Evolutionary conservation across 2,113 vertebrate genomes (phyloP).

Genomic region (Perccottus glenii): DNA sequence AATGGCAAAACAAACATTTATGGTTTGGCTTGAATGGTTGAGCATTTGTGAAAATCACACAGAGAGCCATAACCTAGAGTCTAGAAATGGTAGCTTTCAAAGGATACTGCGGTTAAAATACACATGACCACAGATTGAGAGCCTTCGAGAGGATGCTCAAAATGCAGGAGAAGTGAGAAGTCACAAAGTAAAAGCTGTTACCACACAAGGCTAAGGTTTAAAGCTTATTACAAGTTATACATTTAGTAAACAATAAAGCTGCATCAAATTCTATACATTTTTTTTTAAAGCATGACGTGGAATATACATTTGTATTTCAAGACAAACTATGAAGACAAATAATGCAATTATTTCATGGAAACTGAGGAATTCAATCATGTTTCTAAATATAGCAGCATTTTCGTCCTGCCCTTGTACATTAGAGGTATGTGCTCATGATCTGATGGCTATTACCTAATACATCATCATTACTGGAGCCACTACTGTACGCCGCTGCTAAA

Average conservation of each 20-base stretch:
- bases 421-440: constrained; percentile 40
- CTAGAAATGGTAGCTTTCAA: constrained; percentile 66
- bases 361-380: constrained; percentile 26
- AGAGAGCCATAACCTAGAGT: constrained; percentile 43
- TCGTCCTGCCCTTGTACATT: constrained; percentile 30
- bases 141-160: constrained; percentile 43
- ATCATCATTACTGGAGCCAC: constrained; percentile 39
- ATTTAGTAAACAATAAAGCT: no score
- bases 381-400: constrained; percentile 41
- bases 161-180: constrained; percentile 31
- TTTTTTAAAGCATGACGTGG: not conserved
- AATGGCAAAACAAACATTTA: constrained; percentile 23
- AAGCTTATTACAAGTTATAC: not conserved
- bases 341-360: constrained; percentile 27
- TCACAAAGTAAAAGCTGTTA: constrained; percentile 8
- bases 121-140: constrained; percentile 42
- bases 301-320: not conserved
- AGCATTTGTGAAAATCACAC: constrained; percentile 40
- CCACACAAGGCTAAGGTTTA: no score
- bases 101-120: constrained; percentile 66
- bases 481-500: constrained; percentile 20
- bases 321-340: constrained; percentile 37
- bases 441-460: constrained; percentile 40
- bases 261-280: not conserved
- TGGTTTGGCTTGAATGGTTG: no score